A percentile compares a stretch with the other conserved stretches of the same genome.
Evolutionary conservation across 2,113 vertebrate species (phyloP).

Genomic region (Urocynchramus pylzowi): DNA sequence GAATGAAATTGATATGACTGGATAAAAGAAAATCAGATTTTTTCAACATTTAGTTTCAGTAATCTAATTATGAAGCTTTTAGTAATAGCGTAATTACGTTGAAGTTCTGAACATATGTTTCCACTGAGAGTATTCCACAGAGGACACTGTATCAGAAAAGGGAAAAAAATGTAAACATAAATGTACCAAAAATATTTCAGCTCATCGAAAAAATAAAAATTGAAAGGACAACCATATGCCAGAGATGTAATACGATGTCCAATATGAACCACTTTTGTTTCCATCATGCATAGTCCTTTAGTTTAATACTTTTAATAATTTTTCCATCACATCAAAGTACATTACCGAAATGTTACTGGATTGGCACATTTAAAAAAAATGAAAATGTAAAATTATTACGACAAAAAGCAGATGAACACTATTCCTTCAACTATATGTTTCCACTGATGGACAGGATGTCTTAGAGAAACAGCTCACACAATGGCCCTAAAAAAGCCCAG

Average conservation of each 20-base stretch:
- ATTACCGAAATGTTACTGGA: not conserved
- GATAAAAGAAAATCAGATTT: slow-evolving; percentile 76
- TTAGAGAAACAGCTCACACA: not conserved
- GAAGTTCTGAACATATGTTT: slow-evolving; percentile 75
- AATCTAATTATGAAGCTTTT: slow-evolving; percentile 81
- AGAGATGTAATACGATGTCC: not conserved
- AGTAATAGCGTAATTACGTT: slow-evolving; percentile 78
- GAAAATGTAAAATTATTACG: not conserved
- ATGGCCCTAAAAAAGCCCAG: not conserved
- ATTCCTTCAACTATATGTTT: not conserved
- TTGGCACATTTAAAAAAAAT: not conserved
- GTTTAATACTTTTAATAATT: not conserved
- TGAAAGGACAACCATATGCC: slow-evolving; percentile 19
- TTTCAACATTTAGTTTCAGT: slow-evolving; percentile 70
- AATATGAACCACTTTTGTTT: not conserved
- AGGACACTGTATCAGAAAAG: slow-evolving; percentile 53
- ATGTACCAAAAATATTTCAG: not conserved
- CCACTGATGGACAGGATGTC: not conserved
- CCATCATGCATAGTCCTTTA: not conserved
- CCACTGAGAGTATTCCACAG: slow-evolving; percentile 56
- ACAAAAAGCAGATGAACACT: not conserved
- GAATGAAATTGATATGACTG: slow-evolving; percentile 69
- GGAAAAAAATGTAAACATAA: slow-evolving; percentile 31
- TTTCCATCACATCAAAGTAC: not conserved
- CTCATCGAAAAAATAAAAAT: not conserved